These are phyloP conservation scores for Rhingia rostrata DNA, from an alignment of 2,888 invertebrate genomes.

Conservation along the genomic window DNA sequence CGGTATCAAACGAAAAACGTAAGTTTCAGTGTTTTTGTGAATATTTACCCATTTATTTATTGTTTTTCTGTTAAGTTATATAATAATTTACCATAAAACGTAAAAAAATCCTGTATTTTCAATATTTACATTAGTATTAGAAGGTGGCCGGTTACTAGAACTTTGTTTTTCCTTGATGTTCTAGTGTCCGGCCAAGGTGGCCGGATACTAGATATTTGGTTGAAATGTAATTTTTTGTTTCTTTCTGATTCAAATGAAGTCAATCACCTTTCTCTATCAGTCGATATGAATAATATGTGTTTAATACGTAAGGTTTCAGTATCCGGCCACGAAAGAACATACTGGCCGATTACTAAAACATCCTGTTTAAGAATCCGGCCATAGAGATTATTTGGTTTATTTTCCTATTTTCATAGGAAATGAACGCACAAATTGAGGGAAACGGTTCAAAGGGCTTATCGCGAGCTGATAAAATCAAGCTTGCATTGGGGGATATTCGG, in stretches of 20 bases:
- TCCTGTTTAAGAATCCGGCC: background rate
- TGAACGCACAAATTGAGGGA: background rate
- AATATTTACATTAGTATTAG: background rate
- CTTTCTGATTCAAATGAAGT: slow-evolving; percentile 1
- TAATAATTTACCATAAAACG: slow-evolving; percentile 4
- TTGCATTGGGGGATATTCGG: slow-evolving; percentile 4
- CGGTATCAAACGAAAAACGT: background rate
- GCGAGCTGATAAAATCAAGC: background rate
- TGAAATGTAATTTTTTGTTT: slow-evolving; percentile 10
- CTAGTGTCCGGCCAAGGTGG: background rate
- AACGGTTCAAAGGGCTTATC: background rate
- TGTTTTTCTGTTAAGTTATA: background rate
- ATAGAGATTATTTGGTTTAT: slow-evolving; percentile 3
- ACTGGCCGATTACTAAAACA: background rate
- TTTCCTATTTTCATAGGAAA: background rate
- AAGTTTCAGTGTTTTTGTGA: background rate
- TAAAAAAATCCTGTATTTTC: background rate
- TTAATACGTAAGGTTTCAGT: slow-evolving; percentile 9
- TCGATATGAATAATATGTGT: background rate
- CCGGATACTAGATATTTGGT: slow-evolving; percentile 11
- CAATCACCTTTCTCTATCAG: background rate
- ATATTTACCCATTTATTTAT: background rate
- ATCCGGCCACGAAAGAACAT: background rate
- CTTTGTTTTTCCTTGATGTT: background rate
- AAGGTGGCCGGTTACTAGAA: background rate